Conservation (phyloP, 2,888 invertebrate genomes). For the Dorcus hopei region DNA sequence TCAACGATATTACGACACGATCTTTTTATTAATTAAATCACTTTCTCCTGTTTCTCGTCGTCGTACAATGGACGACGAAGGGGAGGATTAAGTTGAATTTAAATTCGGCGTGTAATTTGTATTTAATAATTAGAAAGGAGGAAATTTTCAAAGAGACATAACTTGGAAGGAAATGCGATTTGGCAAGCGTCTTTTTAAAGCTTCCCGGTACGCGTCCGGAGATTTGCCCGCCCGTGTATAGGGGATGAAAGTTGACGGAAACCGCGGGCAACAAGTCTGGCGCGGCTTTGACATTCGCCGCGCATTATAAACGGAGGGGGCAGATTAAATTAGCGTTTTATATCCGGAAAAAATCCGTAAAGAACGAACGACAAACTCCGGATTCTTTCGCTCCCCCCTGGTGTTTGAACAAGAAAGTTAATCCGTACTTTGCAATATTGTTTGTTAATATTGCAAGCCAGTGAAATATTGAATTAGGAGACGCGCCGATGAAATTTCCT, state of each 20-base stretch:
- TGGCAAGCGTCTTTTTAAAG: slow-evolving; percentile 15
- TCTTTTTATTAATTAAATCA: too few species aligned
- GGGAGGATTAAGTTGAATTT: too few species aligned
- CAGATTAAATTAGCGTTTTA: slow-evolving; percentile 48
- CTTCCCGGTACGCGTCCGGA: slow-evolving; percentile 11
- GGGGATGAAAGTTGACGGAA: slow-evolving; percentile 29
- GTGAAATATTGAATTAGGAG: slow-evolving; percentile 4
- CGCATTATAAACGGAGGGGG: slow-evolving; percentile 41
- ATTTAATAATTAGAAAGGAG: too few species aligned
- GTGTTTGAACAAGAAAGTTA: slow-evolving; percentile 27
- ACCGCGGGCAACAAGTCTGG: slow-evolving; percentile 43
- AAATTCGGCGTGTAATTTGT: too few species aligned
- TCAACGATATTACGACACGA: slow-evolving; percentile 12
- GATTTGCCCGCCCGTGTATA: slow-evolving; percentile 14
- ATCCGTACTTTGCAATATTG: slow-evolving; percentile 12
- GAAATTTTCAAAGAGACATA: background rate
- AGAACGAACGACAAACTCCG: slow-evolving; percentile 29
- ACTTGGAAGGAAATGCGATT: slow-evolving; percentile 5
- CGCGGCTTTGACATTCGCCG: slow-evolving; percentile 40
- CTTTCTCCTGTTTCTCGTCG: too few species aligned
- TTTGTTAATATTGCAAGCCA: slow-evolving; percentile 11
- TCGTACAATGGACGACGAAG: too few species aligned
- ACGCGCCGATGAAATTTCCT: slow-evolving; percentile 2
- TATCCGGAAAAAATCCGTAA: slow-evolving; percentile 39
- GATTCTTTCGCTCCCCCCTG: slow-evolving; percentile 26